Conservation (phyloP, 2,888 invertebrate species). For the Drosophila barbarae region DNA sequence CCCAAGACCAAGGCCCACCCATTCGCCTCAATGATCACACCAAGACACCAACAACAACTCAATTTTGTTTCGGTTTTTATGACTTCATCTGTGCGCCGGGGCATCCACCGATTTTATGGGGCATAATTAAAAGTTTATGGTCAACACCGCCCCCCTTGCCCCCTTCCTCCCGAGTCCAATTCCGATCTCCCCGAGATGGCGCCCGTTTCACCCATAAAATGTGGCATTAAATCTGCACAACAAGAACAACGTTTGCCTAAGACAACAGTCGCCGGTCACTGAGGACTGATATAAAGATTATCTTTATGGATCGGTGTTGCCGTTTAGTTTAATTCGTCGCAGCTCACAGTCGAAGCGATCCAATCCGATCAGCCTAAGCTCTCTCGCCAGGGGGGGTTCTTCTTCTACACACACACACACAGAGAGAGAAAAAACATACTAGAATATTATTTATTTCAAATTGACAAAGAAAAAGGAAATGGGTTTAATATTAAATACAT, state of each 20-base stretch:
- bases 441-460: not conserved
- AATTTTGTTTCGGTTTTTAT: constrained; percentile 61
- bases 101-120: constrained; percentile 35
- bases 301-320: constrained; percentile 49
- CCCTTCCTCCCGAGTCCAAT: not conserved
- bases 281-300: constrained; percentile 40
- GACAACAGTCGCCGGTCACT: constrained; percentile 49
- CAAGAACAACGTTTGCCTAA: constrained; percentile 46
- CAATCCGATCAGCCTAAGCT: constrained; percentile 13
- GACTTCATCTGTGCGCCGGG: constrained; percentile 57
- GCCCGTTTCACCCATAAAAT: constrained; percentile 26
- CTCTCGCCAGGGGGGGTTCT: constrained; percentile 7
- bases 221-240: constrained; percentile 52
- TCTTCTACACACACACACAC: not conserved
- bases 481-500: too few relatives aligned
- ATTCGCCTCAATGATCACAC: constrained; percentile 12
- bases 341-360: constrained; percentile 4
- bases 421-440: not conserved
- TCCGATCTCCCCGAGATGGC: not conserved
- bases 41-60: constrained; percentile 55
- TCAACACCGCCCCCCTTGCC: not conserved
- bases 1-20: constrained; percentile 9
- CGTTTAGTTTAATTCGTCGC: constrained; percentile 46
- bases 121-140: constrained; percentile 69
- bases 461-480: not conserved